A percentile compares a stretch with the other conserved stretches of the same genome.
Conservation (phyloP, 2,797 vertebrate species). For the Thamnophis elegans region DNA sequence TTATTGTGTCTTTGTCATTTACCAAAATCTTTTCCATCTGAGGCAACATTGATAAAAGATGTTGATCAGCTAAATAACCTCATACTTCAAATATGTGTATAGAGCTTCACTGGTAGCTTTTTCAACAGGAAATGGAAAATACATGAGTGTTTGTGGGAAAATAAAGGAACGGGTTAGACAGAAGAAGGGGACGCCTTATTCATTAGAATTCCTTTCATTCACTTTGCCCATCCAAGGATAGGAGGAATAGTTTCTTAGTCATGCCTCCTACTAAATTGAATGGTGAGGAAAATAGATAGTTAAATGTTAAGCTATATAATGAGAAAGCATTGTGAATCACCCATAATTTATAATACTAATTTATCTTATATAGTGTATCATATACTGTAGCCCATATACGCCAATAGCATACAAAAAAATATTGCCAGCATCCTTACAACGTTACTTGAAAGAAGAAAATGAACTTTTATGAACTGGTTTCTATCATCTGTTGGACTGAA, state of each 20-base stretch:
- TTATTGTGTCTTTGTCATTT: constrained; percentile 21
- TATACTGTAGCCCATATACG: constrained; percentile 60
- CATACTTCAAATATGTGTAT: constrained; percentile 67
- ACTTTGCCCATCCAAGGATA: constrained; percentile 40
- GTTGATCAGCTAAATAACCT: constrained; percentile 63
- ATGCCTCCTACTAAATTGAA: constrained; percentile 25
- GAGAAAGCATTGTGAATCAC: constrained; percentile 33
- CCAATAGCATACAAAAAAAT: constrained; percentile 75
- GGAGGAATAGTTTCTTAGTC: constrained; percentile 16
- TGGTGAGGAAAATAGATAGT: background rate
- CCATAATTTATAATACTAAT: constrained; percentile 11
- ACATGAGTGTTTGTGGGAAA: constrained; percentile 12
- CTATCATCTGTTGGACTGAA: background rate
- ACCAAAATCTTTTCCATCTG: constrained; percentile 32
- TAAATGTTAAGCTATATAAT: background rate
- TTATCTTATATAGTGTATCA: constrained; percentile 44
- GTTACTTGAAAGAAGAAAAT: constrained; percentile 38
- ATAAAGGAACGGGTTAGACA: constrained; percentile 10
- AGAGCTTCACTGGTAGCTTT: constrained; percentile 48
- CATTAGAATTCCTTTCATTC: constrained; percentile 1
- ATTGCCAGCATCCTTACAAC: constrained; percentile 72
- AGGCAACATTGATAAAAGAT: constrained; percentile 52
- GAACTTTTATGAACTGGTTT: constrained; percentile 26
- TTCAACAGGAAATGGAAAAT: constrained; percentile 42
- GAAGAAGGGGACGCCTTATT: constrained; percentile 28